Conservation (phyloP, 2,888 invertebrate genomes). For the Norana najaformis region DNA sequence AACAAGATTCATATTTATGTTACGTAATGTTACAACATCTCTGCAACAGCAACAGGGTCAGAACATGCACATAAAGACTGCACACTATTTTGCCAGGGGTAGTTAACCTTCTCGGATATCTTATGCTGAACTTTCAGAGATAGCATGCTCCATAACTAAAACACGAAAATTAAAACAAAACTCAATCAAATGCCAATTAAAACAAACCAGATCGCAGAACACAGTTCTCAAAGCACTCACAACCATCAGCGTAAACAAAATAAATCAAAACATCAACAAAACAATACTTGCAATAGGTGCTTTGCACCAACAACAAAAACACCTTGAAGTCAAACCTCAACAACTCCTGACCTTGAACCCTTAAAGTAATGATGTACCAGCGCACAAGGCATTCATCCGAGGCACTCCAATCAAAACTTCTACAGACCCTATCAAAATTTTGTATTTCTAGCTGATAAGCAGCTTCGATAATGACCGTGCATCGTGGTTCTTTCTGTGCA, state of each 20-base stretch:
- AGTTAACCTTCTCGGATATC: neutral
- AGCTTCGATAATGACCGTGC: too few species aligned
- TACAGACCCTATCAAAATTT: too few species aligned
- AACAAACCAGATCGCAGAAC: too few species aligned
- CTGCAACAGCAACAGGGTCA: neutral
- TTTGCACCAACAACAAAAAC: too few species aligned
- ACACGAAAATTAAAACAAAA: conserved; percentile 13
- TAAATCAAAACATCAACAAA: neutral
- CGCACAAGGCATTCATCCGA: too few species aligned
- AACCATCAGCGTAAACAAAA: neutral
- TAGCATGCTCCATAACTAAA: neutral
- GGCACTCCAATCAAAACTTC: too few species aligned
- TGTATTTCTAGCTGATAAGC: too few species aligned
- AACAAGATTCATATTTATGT: neutral
- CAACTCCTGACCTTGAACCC: too few species aligned
- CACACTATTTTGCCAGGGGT: neutral
- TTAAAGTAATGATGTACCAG: too few species aligned
- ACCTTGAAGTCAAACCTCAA: too few species aligned
- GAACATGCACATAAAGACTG: neutral
- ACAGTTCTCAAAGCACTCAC: neutral
- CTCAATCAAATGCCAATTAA: neutral
- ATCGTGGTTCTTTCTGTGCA: too few species aligned
- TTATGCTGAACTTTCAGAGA: neutral
- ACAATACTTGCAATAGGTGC: neutral
- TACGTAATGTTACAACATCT: neutral